Evolutionary conservation across 2,888 invertebrate species (phyloP), one percentile per base, ranked within the genome.

Genomic region (Noctua janthe): DNA sequence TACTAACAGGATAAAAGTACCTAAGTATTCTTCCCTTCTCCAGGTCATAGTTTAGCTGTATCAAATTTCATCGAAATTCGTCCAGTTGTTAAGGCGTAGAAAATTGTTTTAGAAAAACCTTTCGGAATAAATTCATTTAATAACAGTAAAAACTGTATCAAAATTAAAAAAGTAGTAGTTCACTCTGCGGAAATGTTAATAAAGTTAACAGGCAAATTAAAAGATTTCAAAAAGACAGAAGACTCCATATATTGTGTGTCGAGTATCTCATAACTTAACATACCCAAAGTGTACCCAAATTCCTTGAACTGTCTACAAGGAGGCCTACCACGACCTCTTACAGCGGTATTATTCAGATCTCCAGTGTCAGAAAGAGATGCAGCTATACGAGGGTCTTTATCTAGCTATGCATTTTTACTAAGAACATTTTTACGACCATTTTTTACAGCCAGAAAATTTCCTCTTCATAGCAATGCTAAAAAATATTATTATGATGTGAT

Each of bases 361-460:
- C 20, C 8, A 3, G 64, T 1, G 64, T 1, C 1, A 2, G 35
- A 35, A 64, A 64, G 64, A 20, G 64, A 64, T 20, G 10, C 10
- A 20, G 64, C 17, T 35, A 10, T 35, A 64, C 17, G 20, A 64
- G 17, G 35, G 10, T 10, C 47, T 69, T 67, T 20, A 49, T 8
- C 20, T 64, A 56, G 6, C 13, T 43, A 43, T 71, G 43, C 71
- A 35, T 69, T 84, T 81, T 84, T 71, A 15, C 59, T 47, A 3
- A 54, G n/a, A 78, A 69, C 59, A 69, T 51, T 82, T 81, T 84
- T 84, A 84, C 54, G 54, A 54, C n/a, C 15, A 1, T 13, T 43
- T 78, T 85, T 82, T 76, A 76, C 54, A 43, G 23, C 54, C 62
- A 15, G 0, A 76, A 82, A 82, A 74, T 49, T 62, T 59, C 49